These are phyloP conservation scores for Gryon sp. DNA, from an alignment of 1,140 invertebrate genomes.

Conservation along the genomic window DNA sequence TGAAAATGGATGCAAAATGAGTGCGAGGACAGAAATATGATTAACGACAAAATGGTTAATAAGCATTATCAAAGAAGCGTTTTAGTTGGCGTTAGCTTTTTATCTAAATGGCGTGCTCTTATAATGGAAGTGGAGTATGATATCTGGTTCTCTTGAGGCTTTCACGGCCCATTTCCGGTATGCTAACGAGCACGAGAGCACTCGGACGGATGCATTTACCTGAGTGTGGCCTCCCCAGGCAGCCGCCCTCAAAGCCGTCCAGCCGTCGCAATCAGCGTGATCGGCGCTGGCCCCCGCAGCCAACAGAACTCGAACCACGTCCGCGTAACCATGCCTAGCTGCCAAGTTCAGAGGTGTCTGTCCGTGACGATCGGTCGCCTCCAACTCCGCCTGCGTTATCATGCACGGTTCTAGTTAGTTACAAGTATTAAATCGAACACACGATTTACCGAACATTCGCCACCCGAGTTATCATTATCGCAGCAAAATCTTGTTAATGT, in stretches of 20 bases:
- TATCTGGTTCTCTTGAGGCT: conserved; percentile 54
- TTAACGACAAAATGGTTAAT: conserved; percentile 37
- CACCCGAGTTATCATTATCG: conserved; percentile 7
- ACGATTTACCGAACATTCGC: conserved; percentile 12
- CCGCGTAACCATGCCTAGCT: conserved; percentile 88
- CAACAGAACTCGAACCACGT: conserved; percentile 86
- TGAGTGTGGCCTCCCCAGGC: conserved; percentile 96
- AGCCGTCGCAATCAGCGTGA: conserved; percentile 92
- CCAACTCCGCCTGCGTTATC: conserved; percentile 79
- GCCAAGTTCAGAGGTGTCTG: conserved; percentile 91
- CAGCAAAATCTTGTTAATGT: conserved; percentile 20
- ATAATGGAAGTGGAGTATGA: conserved; percentile 48
- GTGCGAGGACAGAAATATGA: background rate
- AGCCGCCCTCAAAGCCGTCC: conserved; percentile 92
- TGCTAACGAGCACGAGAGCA: conserved; percentile 53
- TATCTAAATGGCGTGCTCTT: conserved; percentile 47
- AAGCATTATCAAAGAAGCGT: conserved; percentile 43
- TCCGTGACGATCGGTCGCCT: conserved; percentile 86
- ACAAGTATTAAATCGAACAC: conserved; percentile 37
- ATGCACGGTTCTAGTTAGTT: conserved; percentile 48
- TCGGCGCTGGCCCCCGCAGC: conserved; percentile 88
- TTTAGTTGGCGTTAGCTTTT: conserved; percentile 41
- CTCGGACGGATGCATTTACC: conserved; percentile 76
- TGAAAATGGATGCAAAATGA: background rate
- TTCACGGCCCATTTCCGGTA: conserved; percentile 53